A percentile compares a stretch with the other conserved stretches of the same genome.
Conservation (phyloP, 2,113 vertebrate species). For the Parus major region DNA sequence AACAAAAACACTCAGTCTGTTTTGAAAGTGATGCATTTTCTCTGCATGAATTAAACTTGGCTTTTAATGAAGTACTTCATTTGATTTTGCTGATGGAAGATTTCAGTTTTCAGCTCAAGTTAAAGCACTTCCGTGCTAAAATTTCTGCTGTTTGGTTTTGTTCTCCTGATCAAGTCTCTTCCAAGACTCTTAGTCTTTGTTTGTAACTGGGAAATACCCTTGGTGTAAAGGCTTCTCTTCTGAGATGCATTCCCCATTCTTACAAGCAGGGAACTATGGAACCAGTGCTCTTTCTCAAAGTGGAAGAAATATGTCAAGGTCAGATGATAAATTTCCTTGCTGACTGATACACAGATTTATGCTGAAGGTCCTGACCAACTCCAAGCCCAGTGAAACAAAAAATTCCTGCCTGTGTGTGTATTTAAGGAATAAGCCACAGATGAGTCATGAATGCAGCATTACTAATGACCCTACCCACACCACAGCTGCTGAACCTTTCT, state of each 20-base stretch:
- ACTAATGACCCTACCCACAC: slow-evolving; percentile 64
- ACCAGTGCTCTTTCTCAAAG: neutral
- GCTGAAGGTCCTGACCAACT: neutral
- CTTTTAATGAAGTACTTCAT: slow-evolving; percentile 26
- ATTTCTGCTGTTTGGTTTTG: neutral
- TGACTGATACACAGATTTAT: neutral
- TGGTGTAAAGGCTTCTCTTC: neutral
- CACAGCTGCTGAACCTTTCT: slow-evolving; percentile 53
- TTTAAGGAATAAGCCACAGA: slow-evolving; percentile 46
- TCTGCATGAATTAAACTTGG: slow-evolving; percentile 6
- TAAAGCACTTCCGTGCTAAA: neutral
- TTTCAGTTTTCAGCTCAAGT: slow-evolving; percentile 6
- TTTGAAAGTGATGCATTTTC: neutral
- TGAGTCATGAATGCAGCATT: slow-evolving; percentile 62
- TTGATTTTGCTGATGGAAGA: slow-evolving; percentile 28
- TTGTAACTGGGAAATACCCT: neutral
- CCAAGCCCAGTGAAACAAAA: neutral
- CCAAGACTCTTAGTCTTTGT: neutral
- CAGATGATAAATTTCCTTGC: neutral
- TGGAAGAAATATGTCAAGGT: neutral
- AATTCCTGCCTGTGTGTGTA: slow-evolving; percentile 5
- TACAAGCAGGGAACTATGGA: neutral
- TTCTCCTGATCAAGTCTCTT: neutral
- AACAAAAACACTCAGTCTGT: neutral
- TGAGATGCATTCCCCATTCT: neutral